A percentile compares a stretch with the other conserved stretches of the same genome.
Conservation (phyloP, 2,113 vertebrate species). For the Pterocles gutturalis region DNA sequence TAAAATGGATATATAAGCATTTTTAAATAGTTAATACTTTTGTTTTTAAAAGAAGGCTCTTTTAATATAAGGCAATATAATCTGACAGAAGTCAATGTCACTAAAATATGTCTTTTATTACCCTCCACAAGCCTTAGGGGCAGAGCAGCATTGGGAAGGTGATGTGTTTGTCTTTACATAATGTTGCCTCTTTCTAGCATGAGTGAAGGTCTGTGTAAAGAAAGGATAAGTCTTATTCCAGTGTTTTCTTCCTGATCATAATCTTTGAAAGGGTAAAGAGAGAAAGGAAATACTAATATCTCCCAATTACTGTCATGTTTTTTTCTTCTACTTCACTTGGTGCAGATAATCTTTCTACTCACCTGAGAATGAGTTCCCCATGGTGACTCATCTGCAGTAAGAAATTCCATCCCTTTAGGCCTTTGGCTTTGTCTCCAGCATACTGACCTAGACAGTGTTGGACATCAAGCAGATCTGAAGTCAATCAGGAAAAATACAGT, state of each 20-base stretch:
- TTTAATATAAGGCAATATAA: neutral
- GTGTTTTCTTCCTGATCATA: neutral
- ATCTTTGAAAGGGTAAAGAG: neutral
- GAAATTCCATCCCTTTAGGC: neutral
- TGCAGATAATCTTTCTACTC: neutral
- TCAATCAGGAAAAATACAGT: neutral
- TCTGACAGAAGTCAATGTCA: neutral
- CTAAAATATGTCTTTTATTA: neutral
- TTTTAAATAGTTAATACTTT: neutral
- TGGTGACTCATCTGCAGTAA: neutral
- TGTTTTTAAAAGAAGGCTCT: neutral
- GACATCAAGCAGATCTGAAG: neutral
- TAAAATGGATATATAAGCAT: neutral
- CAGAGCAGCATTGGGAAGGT: neutral
- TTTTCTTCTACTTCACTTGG: neutral
- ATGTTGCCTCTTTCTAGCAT: neutral
- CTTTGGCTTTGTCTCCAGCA: rapidly evolving
- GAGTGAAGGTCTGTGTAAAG: neutral
- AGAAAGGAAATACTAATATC: neutral
- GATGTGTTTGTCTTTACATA: neutral
- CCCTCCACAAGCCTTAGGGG: neutral
- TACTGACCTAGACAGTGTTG: neutral
- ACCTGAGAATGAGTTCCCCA: rapidly evolving
- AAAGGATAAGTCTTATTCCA: neutral
- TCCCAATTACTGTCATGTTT: neutral